Evolutionary conservation across 2,797 vertebrate species (phyloP).

Genomic region (Crypturellus tataupa): DNA sequence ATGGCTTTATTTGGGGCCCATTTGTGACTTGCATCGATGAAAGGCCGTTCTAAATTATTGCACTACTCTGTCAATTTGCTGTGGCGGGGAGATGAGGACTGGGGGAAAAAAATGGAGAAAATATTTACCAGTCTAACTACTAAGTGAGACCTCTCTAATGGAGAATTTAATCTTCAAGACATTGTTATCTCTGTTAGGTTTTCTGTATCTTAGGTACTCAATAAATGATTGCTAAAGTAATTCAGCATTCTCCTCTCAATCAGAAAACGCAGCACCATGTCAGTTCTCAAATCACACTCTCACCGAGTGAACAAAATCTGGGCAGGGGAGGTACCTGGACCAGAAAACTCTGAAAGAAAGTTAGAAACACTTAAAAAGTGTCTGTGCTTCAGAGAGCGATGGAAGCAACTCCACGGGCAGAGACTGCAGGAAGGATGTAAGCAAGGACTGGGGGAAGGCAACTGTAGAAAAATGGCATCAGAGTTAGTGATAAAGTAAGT

Average conservation of each 20-base stretch:
- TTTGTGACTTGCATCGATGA: background rate
- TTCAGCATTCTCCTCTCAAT: constrained; percentile 41
- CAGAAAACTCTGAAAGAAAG: background rate
- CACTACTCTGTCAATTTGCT: background rate
- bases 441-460: background rate
- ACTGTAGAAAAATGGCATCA: background rate
- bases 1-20: background rate
- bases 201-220: constrained; percentile 56
- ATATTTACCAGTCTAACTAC: background rate
- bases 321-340: accelerated
- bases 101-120: background rate
- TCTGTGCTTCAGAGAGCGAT: background rate
- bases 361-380: background rate
- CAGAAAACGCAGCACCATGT: background rate
- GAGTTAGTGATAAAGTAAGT: too few relatives aligned
- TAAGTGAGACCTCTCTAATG: background rate
- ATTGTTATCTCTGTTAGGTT: constrained; percentile 30
- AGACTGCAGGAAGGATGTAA: background rate
- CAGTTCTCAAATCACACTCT: background rate
- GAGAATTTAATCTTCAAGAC: constrained; percentile 38
- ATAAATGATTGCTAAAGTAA: constrained; percentile 65
- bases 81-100: accelerated
- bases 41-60: background rate
- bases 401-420: background rate
- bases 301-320: background rate